Base-by-base conservation (phyloP, 2,888 invertebrate species). In the Amblyjoppa proteus region DNA sequence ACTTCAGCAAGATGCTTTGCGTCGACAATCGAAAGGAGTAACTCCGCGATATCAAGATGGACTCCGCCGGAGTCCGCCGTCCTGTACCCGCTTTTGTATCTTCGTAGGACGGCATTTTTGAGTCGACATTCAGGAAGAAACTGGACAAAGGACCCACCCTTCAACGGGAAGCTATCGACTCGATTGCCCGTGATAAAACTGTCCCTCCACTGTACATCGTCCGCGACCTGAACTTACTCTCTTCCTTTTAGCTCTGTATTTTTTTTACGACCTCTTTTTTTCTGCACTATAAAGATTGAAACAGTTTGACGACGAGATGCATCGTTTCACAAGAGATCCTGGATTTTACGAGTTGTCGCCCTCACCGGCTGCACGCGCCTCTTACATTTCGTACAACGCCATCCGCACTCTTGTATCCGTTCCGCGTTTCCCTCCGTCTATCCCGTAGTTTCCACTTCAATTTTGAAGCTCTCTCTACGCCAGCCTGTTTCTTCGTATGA, bases 211-310 rank as follows among this genome's bases (percentile, higher is more conserved):
- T 49, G 20, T 64, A 20, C 49, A 51, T 49, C 34, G 45, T 64
- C n/a, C 64, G 31, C 31, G 61, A 75, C 49, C 9, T 64, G 28
- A 45, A 51, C 34, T 64, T 75, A 34, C 20, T 69, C 28, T 53
- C 25, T 56, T 45, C 7, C 16, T 20, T 53, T 51, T 25, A 9
- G 31, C 45, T 49, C 25, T 64, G 5, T 61, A n/a, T 20, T 11
- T 41, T 61, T 25, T 70, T 25, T 74, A 34, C 53, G 49, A 53
- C 66, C 20, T 4, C n/a, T 56, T 68, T 58, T 66, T 81, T 68
- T 53, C 66, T 56, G 45, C 66, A 80, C 74, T 61, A 66, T 49
- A 81, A 69, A 70, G 79, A 69, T 79, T 76, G 81, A 71, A 79
- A 79, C 41, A 49, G 45, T 84, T 31, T 31, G 16, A 20, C 49